Evolutionary conservation across 2,113 vertebrate genomes (phyloP), one percentile per base, ranked within the genome.

Genomic region (Centropus bengalensis): DNA sequence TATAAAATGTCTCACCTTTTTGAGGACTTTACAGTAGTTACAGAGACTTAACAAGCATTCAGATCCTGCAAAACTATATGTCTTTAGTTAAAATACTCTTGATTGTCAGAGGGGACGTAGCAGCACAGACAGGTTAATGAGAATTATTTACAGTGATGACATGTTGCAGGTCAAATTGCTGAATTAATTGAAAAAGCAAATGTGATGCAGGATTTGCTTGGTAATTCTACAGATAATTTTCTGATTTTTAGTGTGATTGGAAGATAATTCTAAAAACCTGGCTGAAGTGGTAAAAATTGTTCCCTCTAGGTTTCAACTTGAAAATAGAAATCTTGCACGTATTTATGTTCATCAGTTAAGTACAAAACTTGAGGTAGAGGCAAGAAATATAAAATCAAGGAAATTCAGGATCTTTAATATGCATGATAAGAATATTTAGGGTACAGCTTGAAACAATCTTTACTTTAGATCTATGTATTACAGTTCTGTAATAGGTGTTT

Each of bases 391-490:
- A 59, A 58, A 73, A 47, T 16, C 60, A 44, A 80, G 59, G 69
- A 42, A 85, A 51, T 22, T 12, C 14, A 77, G 82, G 55, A 27
- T 87, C 15, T 49, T 87, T 69, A 78, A 49, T 82, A 78, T 24
- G 36, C 69, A 74, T 93, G 64, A 60, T 32, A 88, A 85, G 24
- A 78, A 62, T 85, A 62, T 81, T 76, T 96, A 88, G 82, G 91
- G 76, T 95, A 94, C 92, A 94, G 92, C 92, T 93, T 95, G n/a
- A 74, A 85, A 90, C 63, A 81, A 3, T 74, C 88, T 93, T 83
- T 91, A 60, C 78, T 76, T 23, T 71, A 85, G 52, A 36, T 49
- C 17, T 23, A 44, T 75, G 54, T 91, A 62, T 92, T 95, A 88
- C 88, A 70, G 68, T 83, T 86, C 20, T 83, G 94, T 95, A 95